Percentiles rank a stretch among this genome's conserved stretches.
Conservation (phyloP, 2,797 vertebrate genomes). For the Salmo trutta region DNA sequence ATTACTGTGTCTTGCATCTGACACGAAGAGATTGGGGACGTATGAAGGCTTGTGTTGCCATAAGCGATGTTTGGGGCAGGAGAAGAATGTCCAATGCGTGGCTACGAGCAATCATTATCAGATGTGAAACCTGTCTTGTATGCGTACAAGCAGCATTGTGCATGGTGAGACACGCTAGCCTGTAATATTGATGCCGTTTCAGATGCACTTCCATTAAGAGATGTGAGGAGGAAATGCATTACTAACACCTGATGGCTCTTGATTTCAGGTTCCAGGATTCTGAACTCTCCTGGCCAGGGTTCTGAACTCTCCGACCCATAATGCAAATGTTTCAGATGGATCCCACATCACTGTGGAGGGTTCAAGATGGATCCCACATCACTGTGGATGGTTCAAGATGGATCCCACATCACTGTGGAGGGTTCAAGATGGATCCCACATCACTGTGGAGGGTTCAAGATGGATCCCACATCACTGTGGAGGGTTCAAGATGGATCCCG, state of each 20-base stretch:
- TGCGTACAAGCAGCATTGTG: constrained; percentile 69
- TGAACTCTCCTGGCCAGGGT: constrained; percentile 50
- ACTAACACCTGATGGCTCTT: constrained; percentile 73
- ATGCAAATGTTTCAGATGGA: constrained; percentile 65
- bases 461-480: no score
- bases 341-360: not conserved
- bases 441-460: not conserved
- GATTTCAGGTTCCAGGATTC: constrained; percentile 67
- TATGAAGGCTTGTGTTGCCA: constrained; percentile 66
- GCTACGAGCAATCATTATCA: constrained; percentile 73
- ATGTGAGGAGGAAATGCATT: constrained; percentile 63
- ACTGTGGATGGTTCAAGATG: constrained; percentile 41
- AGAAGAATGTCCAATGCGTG: constrained; percentile 37
- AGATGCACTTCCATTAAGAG: constrained; percentile 55
- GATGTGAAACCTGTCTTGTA: constrained; percentile 76
- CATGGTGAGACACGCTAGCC: constrained; percentile 41
- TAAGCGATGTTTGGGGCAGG: constrained; percentile 67
- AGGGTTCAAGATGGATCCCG: no score
- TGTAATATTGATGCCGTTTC: constrained; percentile 70
- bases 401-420: not conserved
- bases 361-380: constrained; percentile 43
- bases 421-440: not conserved
- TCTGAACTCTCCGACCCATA: constrained; percentile 19
- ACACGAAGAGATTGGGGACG: constrained; percentile 67
- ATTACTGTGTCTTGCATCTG: constrained; percentile 67